A percentile compares a stretch with the other conserved stretches of the same genome.
Evolutionary conservation across 2,888 invertebrate species (phyloP).

Genomic region (Kuschelorhynchus macadamiae): DNA sequence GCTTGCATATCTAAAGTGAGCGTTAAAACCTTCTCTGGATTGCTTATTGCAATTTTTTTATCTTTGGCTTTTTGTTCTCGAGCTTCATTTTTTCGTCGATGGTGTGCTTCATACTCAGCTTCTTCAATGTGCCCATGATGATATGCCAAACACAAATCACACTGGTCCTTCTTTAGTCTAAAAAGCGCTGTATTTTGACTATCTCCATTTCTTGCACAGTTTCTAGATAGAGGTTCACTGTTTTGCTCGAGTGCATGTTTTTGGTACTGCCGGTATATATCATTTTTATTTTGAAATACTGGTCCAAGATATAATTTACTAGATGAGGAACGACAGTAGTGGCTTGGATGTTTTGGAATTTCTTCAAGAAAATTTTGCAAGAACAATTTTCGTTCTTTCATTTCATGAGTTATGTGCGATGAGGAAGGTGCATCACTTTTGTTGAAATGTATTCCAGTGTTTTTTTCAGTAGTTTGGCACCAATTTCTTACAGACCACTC

Average conservation of each 20-base stretch:
- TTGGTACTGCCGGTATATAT: neutral
- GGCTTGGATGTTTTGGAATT: neutral
- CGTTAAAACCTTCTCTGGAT: neutral
- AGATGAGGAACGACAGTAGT: neutral
- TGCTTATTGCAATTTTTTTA: conserved; percentile 2
- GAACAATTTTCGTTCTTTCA: no score
- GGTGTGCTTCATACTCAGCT: conserved; percentile 12
- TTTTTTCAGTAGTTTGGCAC: no score
- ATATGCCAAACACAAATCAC: conserved; percentile 16
- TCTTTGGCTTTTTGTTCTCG: neutral
- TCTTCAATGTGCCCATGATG: conserved; percentile 2
- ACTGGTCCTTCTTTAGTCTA: conserved; percentile 25
- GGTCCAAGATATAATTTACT: neutral
- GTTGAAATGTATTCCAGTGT: no score
- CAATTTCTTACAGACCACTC: no score
- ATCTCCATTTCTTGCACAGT: no score
- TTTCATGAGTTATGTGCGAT: no score
- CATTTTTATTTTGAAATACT: neutral
- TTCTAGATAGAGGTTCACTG: neutral
- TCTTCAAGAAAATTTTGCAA: no score
- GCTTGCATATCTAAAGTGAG: conserved; percentile 3
- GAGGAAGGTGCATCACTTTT: no score
- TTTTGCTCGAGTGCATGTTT: neutral
- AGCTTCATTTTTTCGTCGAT: conserved; percentile 1
- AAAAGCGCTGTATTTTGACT: conserved; percentile 21